Base-by-base conservation (phyloP, 1,140 invertebrate genomes). In the Cepaea nemoralis region DNA sequence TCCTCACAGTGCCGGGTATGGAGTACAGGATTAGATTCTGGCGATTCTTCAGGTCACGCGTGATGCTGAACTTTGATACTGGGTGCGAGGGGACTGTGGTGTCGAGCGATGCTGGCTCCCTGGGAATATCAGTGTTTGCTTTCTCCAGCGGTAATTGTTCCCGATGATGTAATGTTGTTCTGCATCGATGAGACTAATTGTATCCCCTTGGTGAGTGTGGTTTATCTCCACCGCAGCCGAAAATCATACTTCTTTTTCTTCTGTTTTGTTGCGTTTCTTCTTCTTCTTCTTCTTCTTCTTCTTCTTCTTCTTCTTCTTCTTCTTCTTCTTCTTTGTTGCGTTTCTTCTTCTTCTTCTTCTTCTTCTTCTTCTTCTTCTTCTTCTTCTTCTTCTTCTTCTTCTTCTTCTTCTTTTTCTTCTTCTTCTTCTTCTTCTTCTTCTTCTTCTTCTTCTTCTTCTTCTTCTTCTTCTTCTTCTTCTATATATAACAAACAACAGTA, bases 231-330 rank as follows among this genome's bases (percentile, higher is more conserved):
- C n/a, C n/a, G n/a, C n/a, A n/a, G n/a, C n/a, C n/a, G n/a, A n/a
- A n/a, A n/a, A n/a, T n/a, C n/a, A n/a, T 55, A 22, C 31, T n/a
- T n/a, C 69, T 37, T 71, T 10, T 35, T 71, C n/a, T 40, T 71
- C 37, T 40, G 16, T 40, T 8, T 71, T 40, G 19, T n/a, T n/a
- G n/a, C n/a, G n/a, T n/a, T n/a, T n/a, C n/a, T n/a, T n/a, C n/a
- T n/a, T n/a, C n/a, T n/a, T 71, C 33, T 71, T 35, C 10, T 71
- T 35, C 69, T 71, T 35, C 37, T 71, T 40, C 37, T 35, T 71
- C 69, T 71, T 35, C 37, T 8, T 35, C 14, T 71, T 39, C 37
- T 35, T 5, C 33, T 40, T 71, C 10, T n/a, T n/a, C n/a, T n/a
- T n/a, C n/a, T n/a, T n/a, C n/a, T n/a, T n/a, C n/a, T n/a, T n/a